phyloP scores from a whole-genome alignment of 64 coral and sea anemone genomes.

The Actinia equina region DNA sequence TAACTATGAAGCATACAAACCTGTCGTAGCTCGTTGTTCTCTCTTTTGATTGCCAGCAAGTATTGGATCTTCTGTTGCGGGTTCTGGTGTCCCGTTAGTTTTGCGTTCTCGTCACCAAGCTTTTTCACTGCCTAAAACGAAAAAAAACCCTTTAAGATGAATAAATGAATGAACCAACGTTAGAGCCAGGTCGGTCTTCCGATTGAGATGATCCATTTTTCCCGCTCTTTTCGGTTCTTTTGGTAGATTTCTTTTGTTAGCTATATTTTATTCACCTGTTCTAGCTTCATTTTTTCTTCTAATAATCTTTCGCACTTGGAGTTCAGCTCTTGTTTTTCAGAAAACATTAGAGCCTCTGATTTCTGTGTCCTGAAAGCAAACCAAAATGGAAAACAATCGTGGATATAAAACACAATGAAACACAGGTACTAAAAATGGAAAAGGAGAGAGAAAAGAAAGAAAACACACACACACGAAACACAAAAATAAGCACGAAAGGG shows the following conservation, averaged over 20 bases:
- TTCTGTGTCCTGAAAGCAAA: constrained; percentile 44
- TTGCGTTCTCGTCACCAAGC: constrained; percentile 71
- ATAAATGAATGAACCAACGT: too few relatives aligned
- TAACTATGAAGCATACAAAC: constrained; percentile 22
- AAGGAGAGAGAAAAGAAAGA: neutral
- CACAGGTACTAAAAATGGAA: neutral
- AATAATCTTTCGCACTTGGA: constrained; percentile 63
- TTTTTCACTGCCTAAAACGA: constrained; percentile 55
- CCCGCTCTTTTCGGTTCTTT: too few relatives aligned
- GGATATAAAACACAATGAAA: neutral
- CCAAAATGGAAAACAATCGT: neutral
- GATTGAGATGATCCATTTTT: too few relatives aligned
- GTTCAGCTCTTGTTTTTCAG: constrained; percentile 84
- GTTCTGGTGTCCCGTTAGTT: constrained; percentile 86
- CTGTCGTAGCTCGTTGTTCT: constrained; percentile 73
- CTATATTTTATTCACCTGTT: constrained; percentile 40
- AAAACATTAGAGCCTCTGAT: constrained; percentile 71
- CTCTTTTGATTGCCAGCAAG: constrained; percentile 76
- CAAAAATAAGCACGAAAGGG: too few relatives aligned
- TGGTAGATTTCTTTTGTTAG: too few relatives aligned
- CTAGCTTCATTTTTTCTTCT: constrained; percentile 82
- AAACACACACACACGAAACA: too few relatives aligned
- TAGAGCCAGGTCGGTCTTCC: too few relatives aligned
- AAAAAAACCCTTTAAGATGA: neutral
- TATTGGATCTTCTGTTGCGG: constrained; percentile 84